Evolutionary conservation across 92 coral and sea anemone genomes (phyloP), one percentile per base, ranked within the genome.

Genomic region (Bergia puertoricense): DNA sequence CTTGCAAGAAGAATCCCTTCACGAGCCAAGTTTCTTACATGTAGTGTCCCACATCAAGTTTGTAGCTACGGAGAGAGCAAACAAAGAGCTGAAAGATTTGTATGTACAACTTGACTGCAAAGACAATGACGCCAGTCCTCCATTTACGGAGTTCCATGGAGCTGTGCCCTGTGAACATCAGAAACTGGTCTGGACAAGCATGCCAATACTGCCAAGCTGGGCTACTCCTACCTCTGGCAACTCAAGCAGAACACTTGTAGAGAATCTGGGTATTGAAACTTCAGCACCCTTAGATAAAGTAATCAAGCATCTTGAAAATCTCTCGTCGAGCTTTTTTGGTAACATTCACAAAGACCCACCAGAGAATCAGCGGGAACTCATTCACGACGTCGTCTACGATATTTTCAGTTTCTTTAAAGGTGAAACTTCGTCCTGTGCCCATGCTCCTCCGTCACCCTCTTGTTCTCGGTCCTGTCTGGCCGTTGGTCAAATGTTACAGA

Each of bases 261-360:
- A 94, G 36, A 93, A 92, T 82, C 94, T 96, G 7, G 98, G 98
- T 71, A 94, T 96, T 1, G 93, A 92, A 69, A 92, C 89, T 50
- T 77, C 89, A 16, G 97, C 99, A 0, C 94, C 98, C 8, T 90
- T 92, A 48, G 99, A 95, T 8, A 95, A 92, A 81, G 98, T 96
- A 43, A 91, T 96, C 40, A 93, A 91, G 44, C 98, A 96, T 79
- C 89, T 96, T 43, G 95, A 93, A 84, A 88, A 88, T 68, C 92
- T 96, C 46, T 91, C 98, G 0, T 79, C 92, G 81, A 91, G 91
- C 23, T 93, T 90, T 76, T 93, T 94, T 42, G 98, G 96, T 39
- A 95, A 95, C 77, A 95, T 94, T 54, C 91, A 95, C 89, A 96
- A 94, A 89, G 99, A 96, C 77, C 92, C 94, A 76, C 94, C 95